Base-by-base conservation (phyloP, 2,888 invertebrate species). In the Heliothis peltigera region DNA sequence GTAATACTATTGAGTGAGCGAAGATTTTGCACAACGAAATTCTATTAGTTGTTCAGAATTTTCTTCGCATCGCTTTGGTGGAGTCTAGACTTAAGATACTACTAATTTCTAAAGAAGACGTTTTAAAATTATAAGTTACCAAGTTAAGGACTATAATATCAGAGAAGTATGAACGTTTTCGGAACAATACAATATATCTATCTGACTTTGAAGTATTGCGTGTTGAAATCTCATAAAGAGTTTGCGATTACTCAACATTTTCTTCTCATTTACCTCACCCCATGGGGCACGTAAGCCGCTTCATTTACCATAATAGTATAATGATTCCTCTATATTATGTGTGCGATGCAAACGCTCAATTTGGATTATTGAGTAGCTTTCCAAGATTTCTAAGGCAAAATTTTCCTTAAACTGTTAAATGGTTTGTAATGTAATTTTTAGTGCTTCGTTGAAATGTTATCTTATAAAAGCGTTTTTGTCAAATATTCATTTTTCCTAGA, bases 151-250 rank as follows among this genome's bases (percentile, higher is more conserved):
- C n/a, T n/a, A n/a, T n/a, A n/a, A n/a, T n/a, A n/a, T n/a, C n/a
- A n/a, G n/a, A n/a, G n/a, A n/a, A n/a, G n/a, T n/a, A 47, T 39
- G 56, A 58, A 39, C 54, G 65, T 65, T 72, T 1, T 52, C 6
- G 39, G n/a, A 39, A n/a, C 4, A 5, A n/a, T 39, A n/a, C 6
- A 4, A 25, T 25, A 3, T 25, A 25, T 25, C 6, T n/a, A 39
- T 35, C 12, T 28, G 57, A 35, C n/a, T 22, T 63, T 8, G 17
- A 49, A 63, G 22, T 28, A 75, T 78, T 52, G 73, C 78, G 67
- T 78, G 79, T 56, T 57, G n/a, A 55, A 73, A 67, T 79, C 70
- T 65, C 65, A 64, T 78, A 70, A 75, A 77, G 57, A 51, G 47
- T 54, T 63, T 21, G 56, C 62, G 61, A 68, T 71, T 58, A 62